These are phyloP conservation scores for Vanessa tameamea DNA, from an alignment of 1,140 invertebrate genomes.

Conservation along the genomic window DNA sequence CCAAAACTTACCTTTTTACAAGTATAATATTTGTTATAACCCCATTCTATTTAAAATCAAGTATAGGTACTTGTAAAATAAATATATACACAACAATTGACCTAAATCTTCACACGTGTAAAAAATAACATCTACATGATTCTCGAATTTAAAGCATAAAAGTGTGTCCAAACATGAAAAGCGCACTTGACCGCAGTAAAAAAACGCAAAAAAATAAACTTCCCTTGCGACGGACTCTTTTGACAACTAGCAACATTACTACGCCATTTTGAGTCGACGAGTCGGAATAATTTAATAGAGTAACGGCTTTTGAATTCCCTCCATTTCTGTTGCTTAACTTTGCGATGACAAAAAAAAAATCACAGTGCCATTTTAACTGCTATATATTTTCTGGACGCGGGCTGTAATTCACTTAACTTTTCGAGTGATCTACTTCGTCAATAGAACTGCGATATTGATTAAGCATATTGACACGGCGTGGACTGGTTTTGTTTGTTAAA, in stretches of 20 bases:
- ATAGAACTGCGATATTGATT: slow-evolving; percentile 1
- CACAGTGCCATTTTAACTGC: slow-evolving; percentile 20
- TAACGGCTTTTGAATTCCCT: slow-evolving; percentile 53
- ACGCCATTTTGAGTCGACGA: slow-evolving; percentile 59
- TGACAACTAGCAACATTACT: slow-evolving; percentile 57
- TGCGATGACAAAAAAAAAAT: slow-evolving; percentile 37
- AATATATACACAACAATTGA: slow-evolving; percentile 1
- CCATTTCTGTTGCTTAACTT: slow-evolving; percentile 51
- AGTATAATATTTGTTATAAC: too few relatives aligned
- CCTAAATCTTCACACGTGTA: slow-evolving; percentile 7
- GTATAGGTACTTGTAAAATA: neutral
- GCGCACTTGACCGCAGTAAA: slow-evolving; percentile 37
- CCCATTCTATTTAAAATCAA: too few relatives aligned
- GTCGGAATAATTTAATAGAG: slow-evolving; percentile 71
- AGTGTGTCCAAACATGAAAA: slow-evolving; percentile 24
- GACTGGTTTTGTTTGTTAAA: neutral
- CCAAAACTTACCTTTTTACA: too few relatives aligned
- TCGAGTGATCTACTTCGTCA: slow-evolving; percentile 8
- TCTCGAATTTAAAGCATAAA: slow-evolving; percentile 10
- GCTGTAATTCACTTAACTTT: slow-evolving; percentile 15
- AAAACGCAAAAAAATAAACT: slow-evolving; percentile 20
- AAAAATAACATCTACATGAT: neutral
- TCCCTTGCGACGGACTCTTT: slow-evolving; percentile 33
- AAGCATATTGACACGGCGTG: neutral
- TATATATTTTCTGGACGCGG: slow-evolving; percentile 15